Evolutionary conservation across 2,113 vertebrate species (phyloP), one percentile per base, ranked within the genome.

Genomic region (Acrocephalus kingi): DNA sequence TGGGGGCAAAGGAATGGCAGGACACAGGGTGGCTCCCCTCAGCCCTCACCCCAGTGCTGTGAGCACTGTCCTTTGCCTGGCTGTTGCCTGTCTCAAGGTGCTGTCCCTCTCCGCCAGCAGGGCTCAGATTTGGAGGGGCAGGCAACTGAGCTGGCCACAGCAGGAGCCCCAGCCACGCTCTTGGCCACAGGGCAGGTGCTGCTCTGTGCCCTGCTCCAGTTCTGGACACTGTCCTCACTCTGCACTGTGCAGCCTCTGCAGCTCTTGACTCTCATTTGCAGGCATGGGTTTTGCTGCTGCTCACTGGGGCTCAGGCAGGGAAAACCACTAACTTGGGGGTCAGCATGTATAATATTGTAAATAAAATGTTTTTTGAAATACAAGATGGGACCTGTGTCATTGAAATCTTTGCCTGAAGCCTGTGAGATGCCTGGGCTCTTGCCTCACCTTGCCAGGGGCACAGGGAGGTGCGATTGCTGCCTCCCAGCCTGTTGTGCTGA

Each of bases 291-390:
- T 73, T 45, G 45, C 4, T 63, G 80, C 68, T 89, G 62, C 59
- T 91, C 23, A 7, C 33, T 54, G 56, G 15, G 9, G 75, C 62
- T 93, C 35, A 37, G 61, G 49, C 49, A 75, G 63, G 67, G 46
- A 75, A 73, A 88, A 62, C 37, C 51, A 49, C 78, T 76, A 13
- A 39, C 16, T 3, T 1, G 0, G 41, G 54, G 20, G 30, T 52
- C 41, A 43, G 45, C 6, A 3, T 95, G 91, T 91, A 90, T 1
- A 11, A 37, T 73, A 67, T 37, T 97, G 97, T 97, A 96, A 98
- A 98, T 98, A 98, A 97, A 97, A 52, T 2, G 17, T 0, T 75
- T 90, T 97, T 97, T 78, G 85, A 84, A 77, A 66, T 84, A 93
- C 0, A 0, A n/a, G 12, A 8, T 39, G 41, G 25, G 22, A 37